Percentiles rank a stretch among this genome's conserved stretches.
phyloP scores from a whole-genome alignment of 2,113 vertebrate genomes.

The rabbit (Oryctolagus cuniculus) region DNA sequence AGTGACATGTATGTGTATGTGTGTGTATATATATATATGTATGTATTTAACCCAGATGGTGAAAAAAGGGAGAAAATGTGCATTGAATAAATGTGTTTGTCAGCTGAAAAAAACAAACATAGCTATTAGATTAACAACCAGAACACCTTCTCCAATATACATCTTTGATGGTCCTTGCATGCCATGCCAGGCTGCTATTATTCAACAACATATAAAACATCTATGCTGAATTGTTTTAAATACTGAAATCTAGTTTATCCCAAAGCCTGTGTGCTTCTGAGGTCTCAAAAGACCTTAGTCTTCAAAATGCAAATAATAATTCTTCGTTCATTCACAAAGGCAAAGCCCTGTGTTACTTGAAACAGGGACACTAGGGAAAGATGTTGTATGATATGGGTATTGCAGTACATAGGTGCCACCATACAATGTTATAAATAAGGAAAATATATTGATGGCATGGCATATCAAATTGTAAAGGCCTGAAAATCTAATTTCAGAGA shows the following conservation, averaged over 20 bases:
- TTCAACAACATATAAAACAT: neutral
- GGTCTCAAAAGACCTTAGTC: neutral
- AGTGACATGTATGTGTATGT: no score
- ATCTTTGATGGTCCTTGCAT: neutral
- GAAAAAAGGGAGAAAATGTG: neutral
- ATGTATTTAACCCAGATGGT: neutral
- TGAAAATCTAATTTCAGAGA: neutral
- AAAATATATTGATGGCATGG: neutral
- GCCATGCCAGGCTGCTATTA: neutral
- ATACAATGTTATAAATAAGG: neutral
- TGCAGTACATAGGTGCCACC: neutral
- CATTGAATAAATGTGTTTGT: neutral
- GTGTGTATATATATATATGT: no score
- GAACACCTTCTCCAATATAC: neutral
- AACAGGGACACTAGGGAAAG: neutral
- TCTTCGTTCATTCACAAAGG: neutral
- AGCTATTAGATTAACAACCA: neutral
- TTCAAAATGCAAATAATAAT: neutral
- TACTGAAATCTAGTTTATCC: neutral
- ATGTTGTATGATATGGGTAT: neutral
- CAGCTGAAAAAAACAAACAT: neutral
- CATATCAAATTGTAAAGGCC: neutral
- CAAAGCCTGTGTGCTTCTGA: neutral
- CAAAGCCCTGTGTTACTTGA: neutral
- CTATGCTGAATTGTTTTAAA: neutral